A percentile compares a stretch with the other conserved stretches of the same genome.
Evolutionary conservation across 2,797 vertebrate genomes (phyloP).

Genomic region (Lemur catta): DNA sequence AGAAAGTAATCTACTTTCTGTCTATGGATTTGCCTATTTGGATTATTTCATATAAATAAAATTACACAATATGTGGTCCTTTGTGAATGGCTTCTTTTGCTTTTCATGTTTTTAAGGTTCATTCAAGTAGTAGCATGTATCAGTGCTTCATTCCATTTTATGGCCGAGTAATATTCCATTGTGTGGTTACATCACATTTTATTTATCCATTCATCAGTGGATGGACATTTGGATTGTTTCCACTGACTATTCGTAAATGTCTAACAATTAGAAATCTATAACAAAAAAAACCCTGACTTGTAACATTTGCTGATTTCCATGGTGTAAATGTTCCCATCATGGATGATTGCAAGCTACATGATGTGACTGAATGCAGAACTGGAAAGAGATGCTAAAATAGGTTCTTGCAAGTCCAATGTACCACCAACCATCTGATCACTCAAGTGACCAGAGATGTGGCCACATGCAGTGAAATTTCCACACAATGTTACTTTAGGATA

Average conservation of each 20-base stretch:
- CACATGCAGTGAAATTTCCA: background rate
- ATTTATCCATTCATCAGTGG: background rate
- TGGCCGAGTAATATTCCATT: background rate
- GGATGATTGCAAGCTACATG: background rate
- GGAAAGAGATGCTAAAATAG: background rate
- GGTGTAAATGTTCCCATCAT: background rate
- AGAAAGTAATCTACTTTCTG: background rate
- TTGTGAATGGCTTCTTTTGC: conserved; percentile 1
- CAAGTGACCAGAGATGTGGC: background rate
- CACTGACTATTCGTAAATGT: background rate
- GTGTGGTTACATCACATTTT: background rate
- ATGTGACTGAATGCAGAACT: background rate
- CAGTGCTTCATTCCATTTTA: background rate
- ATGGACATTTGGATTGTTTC: background rate
- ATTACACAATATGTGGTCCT: background rate
- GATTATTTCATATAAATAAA: background rate
- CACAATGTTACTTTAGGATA: background rate
- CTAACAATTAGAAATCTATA: background rate
- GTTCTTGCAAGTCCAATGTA: background rate
- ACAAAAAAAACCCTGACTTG: background rate
- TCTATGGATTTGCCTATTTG: background rate
- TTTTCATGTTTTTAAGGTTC: background rate
- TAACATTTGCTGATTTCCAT: background rate
- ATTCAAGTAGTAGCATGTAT: background rate
- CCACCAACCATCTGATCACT: background rate